phyloP scores from a whole-genome alignment of 2,888 invertebrate genomes.

The Nomada goodeniana region DNA sequence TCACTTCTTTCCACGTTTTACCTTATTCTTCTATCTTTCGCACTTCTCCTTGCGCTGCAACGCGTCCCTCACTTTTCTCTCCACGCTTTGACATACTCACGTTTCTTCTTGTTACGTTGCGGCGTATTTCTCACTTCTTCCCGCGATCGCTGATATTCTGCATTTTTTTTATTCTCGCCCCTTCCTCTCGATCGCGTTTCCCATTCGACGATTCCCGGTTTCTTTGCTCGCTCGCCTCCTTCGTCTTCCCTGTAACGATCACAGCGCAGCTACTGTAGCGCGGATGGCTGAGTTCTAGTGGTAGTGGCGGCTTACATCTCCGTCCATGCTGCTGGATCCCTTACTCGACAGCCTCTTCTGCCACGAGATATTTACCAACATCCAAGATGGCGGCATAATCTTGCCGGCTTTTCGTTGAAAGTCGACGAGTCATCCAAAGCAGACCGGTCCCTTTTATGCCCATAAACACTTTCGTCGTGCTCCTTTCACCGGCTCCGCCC shows the following conservation, averaged over 20 bases:
- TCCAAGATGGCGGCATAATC: constrained; percentile 84
- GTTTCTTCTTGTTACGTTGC: background rate
- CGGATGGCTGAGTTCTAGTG: constrained; percentile 38
- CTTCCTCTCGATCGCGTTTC: constrained; percentile 8
- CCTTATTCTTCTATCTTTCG: no score
- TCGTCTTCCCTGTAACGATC: constrained; percentile 44
- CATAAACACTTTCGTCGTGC: constrained; percentile 68
- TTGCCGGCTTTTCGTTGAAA: constrained; percentile 77
- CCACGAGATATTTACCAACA: constrained; percentile 84
- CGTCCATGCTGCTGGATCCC: constrained; percentile 65
- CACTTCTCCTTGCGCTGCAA: no score
- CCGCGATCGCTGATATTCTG: background rate
- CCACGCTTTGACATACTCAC: constrained; percentile 1
- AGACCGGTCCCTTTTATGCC: constrained; percentile 63
- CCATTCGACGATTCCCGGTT: constrained; percentile 41
- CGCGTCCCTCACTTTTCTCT: constrained; percentile 19
- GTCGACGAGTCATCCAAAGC: constrained; percentile 76
- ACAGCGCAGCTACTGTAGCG: constrained; percentile 41
- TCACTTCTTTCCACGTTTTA: no score
- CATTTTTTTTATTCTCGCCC: background rate
- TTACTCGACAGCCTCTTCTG: constrained; percentile 74
- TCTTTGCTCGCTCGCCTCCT: constrained; percentile 25
- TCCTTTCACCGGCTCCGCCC: constrained; percentile 55
- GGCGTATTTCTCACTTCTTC: background rate
- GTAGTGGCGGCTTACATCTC: constrained; percentile 68